These are phyloP conservation scores for Dendrolimus pini DNA, from an alignment of 2,888 invertebrate genomes.

Conservation along the genomic window DNA sequence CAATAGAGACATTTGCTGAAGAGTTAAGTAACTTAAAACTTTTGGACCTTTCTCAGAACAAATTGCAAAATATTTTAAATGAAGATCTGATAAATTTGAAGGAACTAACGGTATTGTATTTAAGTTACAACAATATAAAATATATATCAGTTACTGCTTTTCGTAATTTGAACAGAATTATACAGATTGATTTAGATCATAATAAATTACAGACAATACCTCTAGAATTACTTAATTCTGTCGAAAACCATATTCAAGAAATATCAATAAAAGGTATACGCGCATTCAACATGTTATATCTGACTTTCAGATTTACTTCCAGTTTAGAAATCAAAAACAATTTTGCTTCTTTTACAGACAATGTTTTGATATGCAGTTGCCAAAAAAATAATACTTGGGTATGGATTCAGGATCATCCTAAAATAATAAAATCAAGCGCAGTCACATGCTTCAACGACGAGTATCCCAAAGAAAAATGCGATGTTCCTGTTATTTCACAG, in stretches of 20 bases:
- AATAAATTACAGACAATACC: constrained; percentile 90
- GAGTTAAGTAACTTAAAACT: constrained; percentile 87
- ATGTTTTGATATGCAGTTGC: constrained; percentile 92
- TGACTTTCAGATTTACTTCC: background rate
- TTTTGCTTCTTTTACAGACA: constrained; percentile 76
- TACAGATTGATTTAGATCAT: constrained; percentile 86
- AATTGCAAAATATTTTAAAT: constrained; percentile 85
- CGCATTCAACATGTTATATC: background rate
- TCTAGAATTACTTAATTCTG: constrained; percentile 84
- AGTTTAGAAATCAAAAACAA: background rate
- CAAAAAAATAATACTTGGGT: constrained; percentile 94
- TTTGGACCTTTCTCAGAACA: constrained; percentile 89
- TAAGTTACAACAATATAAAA: constrained; percentile 89
- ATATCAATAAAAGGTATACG: constrained; percentile 86
- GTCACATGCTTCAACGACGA: constrained; percentile 56
- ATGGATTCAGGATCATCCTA: constrained; percentile 92
- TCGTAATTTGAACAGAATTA: constrained; percentile 84
- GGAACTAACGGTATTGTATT: constrained; percentile 85
- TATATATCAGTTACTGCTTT: constrained; percentile 88
- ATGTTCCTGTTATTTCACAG: constrained; percentile 87
- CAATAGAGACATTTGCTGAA: constrained; percentile 86
- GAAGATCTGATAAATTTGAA: constrained; percentile 86
- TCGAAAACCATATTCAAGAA: constrained; percentile 89
- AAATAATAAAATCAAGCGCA: constrained; percentile 51
- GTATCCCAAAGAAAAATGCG: constrained; percentile 63